Evolutionary conservation across 2,113 vertebrate species (phyloP), one percentile per base, ranked within the genome.

Genomic region (Pluvialis apricaria): DNA sequence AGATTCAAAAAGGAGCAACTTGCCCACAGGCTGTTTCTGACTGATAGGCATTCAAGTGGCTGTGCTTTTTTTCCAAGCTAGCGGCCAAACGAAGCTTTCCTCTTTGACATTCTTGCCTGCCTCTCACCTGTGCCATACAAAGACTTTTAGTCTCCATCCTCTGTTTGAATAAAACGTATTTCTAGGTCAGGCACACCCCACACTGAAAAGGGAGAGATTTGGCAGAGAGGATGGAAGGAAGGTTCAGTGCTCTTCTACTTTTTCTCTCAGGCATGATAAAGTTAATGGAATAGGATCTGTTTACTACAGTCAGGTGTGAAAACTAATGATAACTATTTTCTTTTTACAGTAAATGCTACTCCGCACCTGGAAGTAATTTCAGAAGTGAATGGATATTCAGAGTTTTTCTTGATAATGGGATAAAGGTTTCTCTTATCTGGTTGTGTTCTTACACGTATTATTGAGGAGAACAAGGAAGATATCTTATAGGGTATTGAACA

Each of bases 151-250:
- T 78, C 36, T 89, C 44, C 22, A 24, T 82, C 14, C 16, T 79
- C 38, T 72, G 16, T 61, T 49, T 47, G 60, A 94, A 65, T 66
- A 82, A 76, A 79, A 69, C 1, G 3, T 70, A 18, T 89, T 85
- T 96, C 62, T 94, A 87, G 81, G 84, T 91, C 89, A 97, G 54
- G 49, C 11, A 62, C 32, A 80, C 22, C 70, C 89, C 61, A 45
- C 19, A 12, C 11, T 72, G 77, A 62, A 85, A 85, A 82, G 22
- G 17, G 55, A 83, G 45, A 82, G n/a, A 42, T 61, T 51, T 73
- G 49, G 14, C 24, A 80, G 44, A 45, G 29, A 55, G 49, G 16
- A 57, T 4, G 11, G 16, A 78, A 71, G 16, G 10, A 58, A 66
- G 5, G 4, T 86, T 81, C 40, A 58, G 51, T 49, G 9, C 13